These are phyloP conservation scores for Acrobasis consociella DNA, from an alignment of 2,888 invertebrate genomes.

Conservation along the genomic window DNA sequence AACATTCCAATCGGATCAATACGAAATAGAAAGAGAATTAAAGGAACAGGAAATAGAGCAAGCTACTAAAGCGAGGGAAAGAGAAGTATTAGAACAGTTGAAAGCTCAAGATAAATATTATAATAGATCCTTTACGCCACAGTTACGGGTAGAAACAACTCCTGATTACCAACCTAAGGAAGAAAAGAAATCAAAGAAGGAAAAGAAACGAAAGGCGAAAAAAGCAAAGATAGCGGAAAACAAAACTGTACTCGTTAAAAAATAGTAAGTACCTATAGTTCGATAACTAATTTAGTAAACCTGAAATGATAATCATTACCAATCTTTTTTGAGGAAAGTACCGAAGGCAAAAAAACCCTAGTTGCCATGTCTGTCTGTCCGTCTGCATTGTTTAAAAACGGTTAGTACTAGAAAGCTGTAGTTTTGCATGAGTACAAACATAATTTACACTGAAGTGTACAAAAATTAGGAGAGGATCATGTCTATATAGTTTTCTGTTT, in stretches of 20 bases:
- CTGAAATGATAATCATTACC: no score
- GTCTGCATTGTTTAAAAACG: no score
- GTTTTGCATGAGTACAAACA: no score
- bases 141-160: background rate
- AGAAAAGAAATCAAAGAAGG: background rate
- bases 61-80: background rate
- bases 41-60: background rate
- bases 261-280: background rate
- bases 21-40: background rate
- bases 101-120: conserved; percentile 4
- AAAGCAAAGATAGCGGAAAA: background rate
- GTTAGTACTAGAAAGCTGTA: no score
- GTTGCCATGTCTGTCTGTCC: no score
- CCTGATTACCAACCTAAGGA: background rate
- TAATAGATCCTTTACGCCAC: background rate
- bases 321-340: no score
- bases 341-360: no score
- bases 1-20: background rate
- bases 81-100: conserved; percentile 2
- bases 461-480: no score
- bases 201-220: background rate
- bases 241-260: background rate
- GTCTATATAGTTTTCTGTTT: background rate
- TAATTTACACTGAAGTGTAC: no score
- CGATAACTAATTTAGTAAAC: no score